Evolutionary conservation across 1,140 invertebrate species (phyloP), one percentile per base, ranked within the genome.

Genomic region (Drosophila funebris): DNA sequence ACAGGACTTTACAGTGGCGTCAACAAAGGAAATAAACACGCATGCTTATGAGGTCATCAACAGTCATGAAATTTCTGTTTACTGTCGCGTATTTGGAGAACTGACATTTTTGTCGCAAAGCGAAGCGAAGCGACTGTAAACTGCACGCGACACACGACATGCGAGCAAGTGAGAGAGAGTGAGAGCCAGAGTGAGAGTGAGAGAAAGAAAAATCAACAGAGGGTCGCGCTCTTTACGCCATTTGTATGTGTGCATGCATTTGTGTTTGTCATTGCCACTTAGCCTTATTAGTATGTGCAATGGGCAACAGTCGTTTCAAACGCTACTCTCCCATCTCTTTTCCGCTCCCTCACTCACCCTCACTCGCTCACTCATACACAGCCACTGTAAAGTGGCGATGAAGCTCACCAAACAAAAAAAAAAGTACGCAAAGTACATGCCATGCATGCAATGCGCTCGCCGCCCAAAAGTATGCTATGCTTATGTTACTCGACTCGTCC

Each of bases 271-370:
- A 87, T 87, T 88, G 84, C 64, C 84, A 88, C 83, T 88, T 88
- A 88, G 83, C 83, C 83, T 88, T 88, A 88, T 88, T 88, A 88
- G 83, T 88, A 88, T 88, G 84, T 88, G 79, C 83, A 67, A 69
- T 73, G 71, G 72, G 79, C 37, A 69, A 52, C 71, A 58, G 60
- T 67, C 63, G 70, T 44, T 18, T 16, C 50, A 57, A 24, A 9
- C 56, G 41, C 46, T 24, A 36, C 46, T 54, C 6, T 53, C 36
- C 33, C 13, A 18, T 29, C 37, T 36, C n/a, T 36, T 18, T 5
- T 14, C 11, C 13, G 2, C 46, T 50, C 16, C 13, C n/a, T 24
- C 33, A 33, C 64, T 50, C 27, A 8, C 37, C 4, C 18, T 9
- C n/a, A 20, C 14, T 11, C 14, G 18, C 41, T 6, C 39, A 41